Conservation (phyloP, 2,888 invertebrate species). For the Spatulosminthurus flaviceps region DNA sequence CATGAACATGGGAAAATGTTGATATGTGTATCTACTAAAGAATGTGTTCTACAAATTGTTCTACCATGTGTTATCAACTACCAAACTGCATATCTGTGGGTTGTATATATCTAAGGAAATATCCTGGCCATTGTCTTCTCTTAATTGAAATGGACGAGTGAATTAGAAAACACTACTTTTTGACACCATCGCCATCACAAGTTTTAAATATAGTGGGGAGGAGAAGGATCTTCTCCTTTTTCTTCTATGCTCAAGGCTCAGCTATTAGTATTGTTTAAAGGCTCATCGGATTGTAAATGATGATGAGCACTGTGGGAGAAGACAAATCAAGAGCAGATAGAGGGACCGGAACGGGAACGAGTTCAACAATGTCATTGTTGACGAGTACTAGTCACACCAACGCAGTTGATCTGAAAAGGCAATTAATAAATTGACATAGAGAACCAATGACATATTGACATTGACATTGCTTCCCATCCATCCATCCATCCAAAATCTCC, state of each 20-base stretch:
- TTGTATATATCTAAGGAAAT: background rate
- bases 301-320: constrained; percentile 8
- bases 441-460: constrained; percentile 9
- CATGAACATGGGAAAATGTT: too few relatives aligned
- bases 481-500: background rate
- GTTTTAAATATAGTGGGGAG: background rate
- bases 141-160: constrained; percentile 24
- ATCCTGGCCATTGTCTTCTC: background rate
- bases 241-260: background rate
- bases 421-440: constrained; percentile 18
- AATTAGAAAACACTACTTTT: background rate
- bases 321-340: constrained; percentile 2
- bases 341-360: constrained; percentile 23
- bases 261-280: background rate
- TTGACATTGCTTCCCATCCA: background rate
- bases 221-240: background rate
- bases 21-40: too few relatives aligned
- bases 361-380: constrained; percentile 3
- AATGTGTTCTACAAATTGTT: too few relatives aligned
- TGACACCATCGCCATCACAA: constrained; percentile 4
- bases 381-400: background rate
- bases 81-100: too few relatives aligned
- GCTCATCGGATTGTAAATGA: background rate
- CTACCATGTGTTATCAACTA: too few relatives aligned
- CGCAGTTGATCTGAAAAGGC: constrained; percentile 16